phyloP scores from a whole-genome alignment of 2,888 invertebrate genomes.

The Spodoptera picta region DNA sequence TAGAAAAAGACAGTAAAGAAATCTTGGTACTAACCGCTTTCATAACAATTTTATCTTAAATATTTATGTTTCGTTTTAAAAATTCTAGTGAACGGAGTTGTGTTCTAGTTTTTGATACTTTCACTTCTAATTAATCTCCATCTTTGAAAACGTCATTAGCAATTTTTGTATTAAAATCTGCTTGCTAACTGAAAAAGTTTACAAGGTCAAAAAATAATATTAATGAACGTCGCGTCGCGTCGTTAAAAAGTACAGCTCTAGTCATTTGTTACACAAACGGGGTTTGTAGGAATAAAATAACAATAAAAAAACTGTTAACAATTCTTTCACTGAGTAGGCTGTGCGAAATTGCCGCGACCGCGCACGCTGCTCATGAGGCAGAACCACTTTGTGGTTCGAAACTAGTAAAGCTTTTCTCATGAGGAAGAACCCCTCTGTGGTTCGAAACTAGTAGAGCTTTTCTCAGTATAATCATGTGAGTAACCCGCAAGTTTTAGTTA shows the following conservation, averaged over 20 bases:
- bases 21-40: too few species aligned
- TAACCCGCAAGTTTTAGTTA: too few species aligned
- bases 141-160: conserved; percentile 42
- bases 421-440: too few species aligned
- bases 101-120: conserved; percentile 27
- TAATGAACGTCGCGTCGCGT: conserved; percentile 16
- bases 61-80: not conserved
- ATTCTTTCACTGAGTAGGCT: too few species aligned
- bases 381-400: too few species aligned
- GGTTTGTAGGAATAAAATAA: not conserved
- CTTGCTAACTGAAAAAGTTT: conserved; percentile 47
- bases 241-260: conserved; percentile 31
- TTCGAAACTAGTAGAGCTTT: too few species aligned
- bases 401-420: too few species aligned
- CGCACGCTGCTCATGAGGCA: too few species aligned
- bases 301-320: not conserved
- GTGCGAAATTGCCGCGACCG: too few species aligned
- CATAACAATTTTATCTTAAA: too few species aligned
- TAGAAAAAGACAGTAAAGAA: too few species aligned
- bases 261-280: conserved; percentile 16
- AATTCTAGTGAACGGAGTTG: not conserved
- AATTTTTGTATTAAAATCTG: conserved; percentile 37
- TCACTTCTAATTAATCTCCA: conserved; percentile 41
- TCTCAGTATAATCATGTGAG: too few species aligned
- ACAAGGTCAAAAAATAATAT: conserved; percentile 41